Evolutionary conservation across 2,888 invertebrate species (phyloP).

Genomic region (Himalopsyche kuldschensis): DNA sequence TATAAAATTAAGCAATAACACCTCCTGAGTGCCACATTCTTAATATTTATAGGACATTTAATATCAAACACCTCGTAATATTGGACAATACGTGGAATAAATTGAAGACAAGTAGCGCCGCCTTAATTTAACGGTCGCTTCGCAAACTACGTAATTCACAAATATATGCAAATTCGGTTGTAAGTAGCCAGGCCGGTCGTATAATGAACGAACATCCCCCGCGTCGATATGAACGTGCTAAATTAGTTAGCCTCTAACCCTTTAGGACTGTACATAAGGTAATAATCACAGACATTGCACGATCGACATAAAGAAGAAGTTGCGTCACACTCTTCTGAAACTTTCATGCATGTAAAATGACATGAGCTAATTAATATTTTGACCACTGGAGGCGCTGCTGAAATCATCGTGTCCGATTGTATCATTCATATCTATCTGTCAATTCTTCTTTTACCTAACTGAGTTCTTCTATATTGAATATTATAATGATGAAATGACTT

Average conservation of each 20-base stretch:
- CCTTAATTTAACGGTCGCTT: constrained; percentile 18
- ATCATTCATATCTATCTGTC: no score
- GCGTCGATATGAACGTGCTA: constrained; percentile 39
- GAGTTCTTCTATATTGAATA: no score
- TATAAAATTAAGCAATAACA: not conserved
- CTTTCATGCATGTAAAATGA: no score
- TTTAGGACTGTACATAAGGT: not conserved
- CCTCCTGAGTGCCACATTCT: not conserved
- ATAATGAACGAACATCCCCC: constrained; percentile 21
- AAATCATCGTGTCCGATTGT: no score
- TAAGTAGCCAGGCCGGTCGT: constrained; percentile 24
- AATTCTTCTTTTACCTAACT: no score
- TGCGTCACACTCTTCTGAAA: no score
- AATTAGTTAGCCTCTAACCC: constrained; percentile 38
- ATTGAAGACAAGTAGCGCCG: constrained; percentile 22
- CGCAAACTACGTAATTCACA: constrained; percentile 30
- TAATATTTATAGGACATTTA: not conserved
- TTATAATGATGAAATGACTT: no score
- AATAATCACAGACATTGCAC: not conserved
- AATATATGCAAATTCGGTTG: constrained; percentile 29
- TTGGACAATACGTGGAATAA: constrained; percentile 13
- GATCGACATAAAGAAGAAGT: not conserved
- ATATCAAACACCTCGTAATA: constrained; percentile 1
- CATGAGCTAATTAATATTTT: no score
- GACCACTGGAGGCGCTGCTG: no score